Conservation (phyloP, 2,113 vertebrate genomes). For the Oxyruncus cristatus region DNA sequence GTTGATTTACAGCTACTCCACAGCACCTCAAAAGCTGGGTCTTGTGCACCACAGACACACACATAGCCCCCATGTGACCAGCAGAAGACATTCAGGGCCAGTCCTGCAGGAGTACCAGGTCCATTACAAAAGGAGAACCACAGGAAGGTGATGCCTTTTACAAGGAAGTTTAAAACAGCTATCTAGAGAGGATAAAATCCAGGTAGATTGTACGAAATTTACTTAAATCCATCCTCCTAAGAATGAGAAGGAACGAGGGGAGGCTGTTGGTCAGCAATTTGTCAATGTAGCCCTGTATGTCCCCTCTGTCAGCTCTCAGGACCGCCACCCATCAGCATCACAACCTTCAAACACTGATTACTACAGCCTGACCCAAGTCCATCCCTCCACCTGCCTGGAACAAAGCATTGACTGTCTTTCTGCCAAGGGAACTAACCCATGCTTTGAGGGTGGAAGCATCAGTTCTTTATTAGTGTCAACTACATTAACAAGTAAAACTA, state of each 20-base stretch:
- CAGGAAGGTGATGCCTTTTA: not conserved
- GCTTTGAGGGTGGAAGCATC: not conserved
- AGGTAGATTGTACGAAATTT: not conserved
- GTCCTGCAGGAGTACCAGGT: not conserved
- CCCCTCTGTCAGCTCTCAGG: not conserved
- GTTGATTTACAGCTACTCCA: not conserved
- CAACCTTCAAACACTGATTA: not conserved
- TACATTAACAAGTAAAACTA: constrained; percentile 45
- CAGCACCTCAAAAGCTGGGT: not conserved
- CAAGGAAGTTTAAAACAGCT: not conserved
- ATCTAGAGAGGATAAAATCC: not conserved
- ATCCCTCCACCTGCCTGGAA: not conserved
- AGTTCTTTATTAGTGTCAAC: constrained; percentile 19
- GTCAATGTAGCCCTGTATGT: not conserved
- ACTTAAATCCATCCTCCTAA: not conserved
- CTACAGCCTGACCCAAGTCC: not conserved
- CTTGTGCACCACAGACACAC: not conserved
- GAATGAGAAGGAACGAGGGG: not conserved
- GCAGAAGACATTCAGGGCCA: not conserved
- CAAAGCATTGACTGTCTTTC: not conserved
- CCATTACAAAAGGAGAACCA: not conserved
- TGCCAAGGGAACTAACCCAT: not conserved
- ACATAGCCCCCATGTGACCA: not conserved
- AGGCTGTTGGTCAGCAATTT: not conserved
- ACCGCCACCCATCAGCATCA: not conserved